Conservation (phyloP, 2,113 vertebrate species). For the Amblyornis subalaris region DNA sequence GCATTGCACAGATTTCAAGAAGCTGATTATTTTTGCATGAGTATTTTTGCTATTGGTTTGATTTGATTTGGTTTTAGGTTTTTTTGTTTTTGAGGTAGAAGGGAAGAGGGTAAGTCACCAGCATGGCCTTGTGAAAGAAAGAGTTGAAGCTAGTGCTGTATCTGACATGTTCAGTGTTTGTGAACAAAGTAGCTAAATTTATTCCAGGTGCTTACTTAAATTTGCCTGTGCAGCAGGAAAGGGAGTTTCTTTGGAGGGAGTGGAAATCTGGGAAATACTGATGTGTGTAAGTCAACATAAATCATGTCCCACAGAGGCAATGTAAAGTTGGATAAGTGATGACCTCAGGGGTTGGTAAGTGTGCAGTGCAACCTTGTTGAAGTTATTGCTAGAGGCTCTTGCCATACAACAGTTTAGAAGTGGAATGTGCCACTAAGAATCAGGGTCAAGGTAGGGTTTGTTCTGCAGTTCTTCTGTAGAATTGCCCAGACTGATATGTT, state of each 20-base stretch:
- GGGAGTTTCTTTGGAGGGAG: neutral
- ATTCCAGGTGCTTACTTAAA: neutral
- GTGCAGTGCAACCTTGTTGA: neutral
- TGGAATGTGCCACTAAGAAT: neutral
- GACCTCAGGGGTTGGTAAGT: neutral
- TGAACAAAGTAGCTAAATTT: neutral
- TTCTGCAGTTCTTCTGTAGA: neutral
- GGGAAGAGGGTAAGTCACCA: neutral
- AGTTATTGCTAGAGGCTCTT: neutral
- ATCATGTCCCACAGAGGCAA: neutral
- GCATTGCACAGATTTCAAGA: neutral
- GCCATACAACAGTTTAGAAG: neutral
- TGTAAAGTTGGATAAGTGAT: neutral
- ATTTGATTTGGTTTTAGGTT: neutral
- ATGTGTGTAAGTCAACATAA: neutral
- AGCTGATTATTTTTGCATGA: neutral
- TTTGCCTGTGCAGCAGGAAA: neutral
- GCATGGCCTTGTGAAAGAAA: neutral
- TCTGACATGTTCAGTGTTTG: neutral
- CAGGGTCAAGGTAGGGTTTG: neutral
- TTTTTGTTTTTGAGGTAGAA: neutral
- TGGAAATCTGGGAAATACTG: neutral
- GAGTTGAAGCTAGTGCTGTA: neutral
- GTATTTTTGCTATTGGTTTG: neutral
- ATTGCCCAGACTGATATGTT: neutral